A percentile compares a stretch with the other conserved stretches of the same genome.
These are phyloP conservation scores for Clivina fossor DNA, from an alignment of 2,888 invertebrate species.

Conservation along the genomic window DNA sequence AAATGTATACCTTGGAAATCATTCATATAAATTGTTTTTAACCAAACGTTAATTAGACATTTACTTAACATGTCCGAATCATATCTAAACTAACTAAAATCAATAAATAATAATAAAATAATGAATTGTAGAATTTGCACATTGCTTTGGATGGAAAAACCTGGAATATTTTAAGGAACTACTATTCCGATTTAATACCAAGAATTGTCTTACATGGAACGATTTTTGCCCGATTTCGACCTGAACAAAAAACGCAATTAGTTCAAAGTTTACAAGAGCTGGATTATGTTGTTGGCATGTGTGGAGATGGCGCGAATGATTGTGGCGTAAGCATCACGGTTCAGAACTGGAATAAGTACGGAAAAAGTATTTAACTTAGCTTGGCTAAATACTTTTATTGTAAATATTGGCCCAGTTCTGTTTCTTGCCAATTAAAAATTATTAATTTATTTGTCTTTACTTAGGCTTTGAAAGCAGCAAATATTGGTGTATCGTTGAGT, in stretches of 20 bases:
- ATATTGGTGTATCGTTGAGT: slow-evolving; percentile 84
- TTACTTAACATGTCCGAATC: no score
- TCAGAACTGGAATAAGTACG: background rate
- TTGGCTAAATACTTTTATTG: background rate
- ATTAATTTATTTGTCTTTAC: slow-evolving; percentile 33
- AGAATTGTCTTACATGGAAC: slow-evolving; percentile 67
- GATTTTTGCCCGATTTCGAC: slow-evolving; percentile 82
- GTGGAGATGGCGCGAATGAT: slow-evolving; percentile 80
- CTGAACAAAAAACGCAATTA: slow-evolving; percentile 78
- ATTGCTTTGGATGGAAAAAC: slow-evolving; percentile 73
- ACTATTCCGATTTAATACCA: slow-evolving; percentile 72
- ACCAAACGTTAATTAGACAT: no score
- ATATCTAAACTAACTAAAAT: no score
- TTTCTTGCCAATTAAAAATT: background rate
- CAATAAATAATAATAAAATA: background rate
- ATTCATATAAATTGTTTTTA: no score
- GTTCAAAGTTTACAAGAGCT: slow-evolving; percentile 70
- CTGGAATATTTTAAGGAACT: slow-evolving; percentile 70
- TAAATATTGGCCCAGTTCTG: no score
- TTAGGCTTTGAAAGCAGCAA: slow-evolving; percentile 79
- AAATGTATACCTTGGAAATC: no score
- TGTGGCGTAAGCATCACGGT: slow-evolving; percentile 63
- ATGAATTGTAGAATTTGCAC: slow-evolving; percentile 43
- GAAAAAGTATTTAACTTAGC: background rate
- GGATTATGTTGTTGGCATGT: slow-evolving; percentile 67